Conservation (phyloP, 2,797 vertebrate genomes). For the Sphaeramia orbicularis region DNA sequence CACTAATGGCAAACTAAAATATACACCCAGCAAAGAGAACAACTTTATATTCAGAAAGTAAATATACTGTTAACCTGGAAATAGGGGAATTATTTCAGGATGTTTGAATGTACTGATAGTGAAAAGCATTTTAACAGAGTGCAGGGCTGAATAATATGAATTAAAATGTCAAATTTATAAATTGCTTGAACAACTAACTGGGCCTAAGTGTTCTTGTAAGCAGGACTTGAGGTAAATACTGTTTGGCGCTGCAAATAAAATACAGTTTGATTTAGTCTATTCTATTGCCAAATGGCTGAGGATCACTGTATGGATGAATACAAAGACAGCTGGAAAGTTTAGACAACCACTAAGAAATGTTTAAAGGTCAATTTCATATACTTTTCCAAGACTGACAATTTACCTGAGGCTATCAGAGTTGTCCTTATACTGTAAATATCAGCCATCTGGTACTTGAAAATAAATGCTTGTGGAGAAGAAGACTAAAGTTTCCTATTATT, state of each 20-base stretch:
- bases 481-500: constrained; percentile 50
- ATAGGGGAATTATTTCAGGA: no score
- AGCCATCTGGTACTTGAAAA: constrained; percentile 54
- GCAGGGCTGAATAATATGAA: neutral
- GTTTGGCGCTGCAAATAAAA: constrained; percentile 23
- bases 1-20: constrained; percentile 9
- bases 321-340: constrained; percentile 60
- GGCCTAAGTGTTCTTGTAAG: constrained; percentile 15
- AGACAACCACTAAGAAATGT: constrained; percentile 43
- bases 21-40: neutral
- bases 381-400: constrained; percentile 59
- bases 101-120: neutral
- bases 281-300: constrained; percentile 45
- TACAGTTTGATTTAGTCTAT: constrained; percentile 39
- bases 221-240: constrained; percentile 28
- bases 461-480: constrained; percentile 17
- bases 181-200: constrained; percentile 2
- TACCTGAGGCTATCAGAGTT: constrained; percentile 57
- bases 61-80: neutral
- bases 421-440: constrained; percentile 51
- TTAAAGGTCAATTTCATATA: constrained; percentile 65
- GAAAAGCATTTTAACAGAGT: neutral
- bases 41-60: constrained; percentile 3
- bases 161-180: constrained; percentile 4
- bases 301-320: constrained; percentile 45